Evolutionary conservation across 2,888 invertebrate species (phyloP), one percentile per base, ranked within the genome.

Genomic region (Coelinius sp.): DNA sequence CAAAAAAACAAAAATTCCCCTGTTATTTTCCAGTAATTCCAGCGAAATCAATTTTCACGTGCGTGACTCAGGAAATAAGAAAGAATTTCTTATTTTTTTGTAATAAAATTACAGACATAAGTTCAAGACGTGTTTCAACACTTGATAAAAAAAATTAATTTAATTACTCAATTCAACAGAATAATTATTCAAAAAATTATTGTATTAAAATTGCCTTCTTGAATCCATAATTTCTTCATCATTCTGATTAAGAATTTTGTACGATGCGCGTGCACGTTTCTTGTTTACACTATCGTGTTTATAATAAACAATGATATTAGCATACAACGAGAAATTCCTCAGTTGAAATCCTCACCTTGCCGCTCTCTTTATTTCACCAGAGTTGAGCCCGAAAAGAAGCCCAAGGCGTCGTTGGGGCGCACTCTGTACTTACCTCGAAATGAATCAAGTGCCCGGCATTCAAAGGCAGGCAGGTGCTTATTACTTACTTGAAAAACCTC

Each of bases 361-460:
- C 20, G n/a, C n/a, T n/a, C n/a, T n/a, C n/a, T n/a, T n/a, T n/a
- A 31, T 59, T 10, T 10, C 17, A 20, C 17, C 25, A 53, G 25
- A 53, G 53, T 53, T 53, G 53, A 53, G 59, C 17, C 53, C 56
- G 53, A 67, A 76, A 79, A 79, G 76, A 79, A 78, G 81, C 84
- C 82, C 76, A 78, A 83, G 85, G 85, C 84, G 80, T 81, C 78
- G 79, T 77, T 77, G 73, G 80, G 76, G 79, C 71, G 64, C 71
- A 67, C 83, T 85, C 86, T 87, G 86, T 86, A 87, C 87, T 87
- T 86, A 86, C 84, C 83, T 83, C 82, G 85, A 86, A 87, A 87
- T 87, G 87, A 87, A 87, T 87, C 87, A 87, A 86, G 84, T 83
- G 77, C 83, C 78, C 81, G 79, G 83, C 79, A 84, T 83, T 83